phyloP scores from a whole-genome alignment of 2,888 invertebrate species.

The Nephrotoma appendiculata region DNA sequence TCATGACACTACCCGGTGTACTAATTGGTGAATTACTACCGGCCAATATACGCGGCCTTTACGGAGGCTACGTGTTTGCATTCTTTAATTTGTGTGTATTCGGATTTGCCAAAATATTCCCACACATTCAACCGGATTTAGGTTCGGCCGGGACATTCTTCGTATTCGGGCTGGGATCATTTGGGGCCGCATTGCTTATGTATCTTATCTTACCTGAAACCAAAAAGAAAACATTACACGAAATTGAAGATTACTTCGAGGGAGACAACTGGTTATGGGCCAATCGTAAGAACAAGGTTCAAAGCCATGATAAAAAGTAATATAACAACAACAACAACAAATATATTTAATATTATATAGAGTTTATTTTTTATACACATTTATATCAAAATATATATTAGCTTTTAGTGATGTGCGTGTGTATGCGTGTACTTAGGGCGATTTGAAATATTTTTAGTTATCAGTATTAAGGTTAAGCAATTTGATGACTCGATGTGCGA shows the following conservation, averaged over 20 bases:
- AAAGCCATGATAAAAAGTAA: background rate
- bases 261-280: conserved; percentile 47
- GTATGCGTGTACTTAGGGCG: background rate
- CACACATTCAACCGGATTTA: conserved; percentile 40
- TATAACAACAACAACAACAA: background rate
- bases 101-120: conserved; percentile 54
- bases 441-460: background rate
- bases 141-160: conserved; percentile 55
- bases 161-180: conserved; percentile 49
- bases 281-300: background rate
- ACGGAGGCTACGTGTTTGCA: conserved; percentile 59
- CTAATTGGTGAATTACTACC: conserved; percentile 65
- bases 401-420: background rate
- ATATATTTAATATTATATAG: background rate
- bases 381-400: background rate
- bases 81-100: conserved; percentile 55
- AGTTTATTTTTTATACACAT: background rate
- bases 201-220: conserved; percentile 61
- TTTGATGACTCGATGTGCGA: background rate
- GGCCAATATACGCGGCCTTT: conserved; percentile 54
- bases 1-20: conserved; percentile 59
- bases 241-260: conserved; percentile 67
- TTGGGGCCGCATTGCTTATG: conserved; percentile 46
- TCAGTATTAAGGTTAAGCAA: background rate
- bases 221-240: conserved; percentile 50